Evolutionary conservation across 1,140 invertebrate species (phyloP), one percentile per base, ranked within the genome.

Genomic region (Drosophila willistoni): DNA sequence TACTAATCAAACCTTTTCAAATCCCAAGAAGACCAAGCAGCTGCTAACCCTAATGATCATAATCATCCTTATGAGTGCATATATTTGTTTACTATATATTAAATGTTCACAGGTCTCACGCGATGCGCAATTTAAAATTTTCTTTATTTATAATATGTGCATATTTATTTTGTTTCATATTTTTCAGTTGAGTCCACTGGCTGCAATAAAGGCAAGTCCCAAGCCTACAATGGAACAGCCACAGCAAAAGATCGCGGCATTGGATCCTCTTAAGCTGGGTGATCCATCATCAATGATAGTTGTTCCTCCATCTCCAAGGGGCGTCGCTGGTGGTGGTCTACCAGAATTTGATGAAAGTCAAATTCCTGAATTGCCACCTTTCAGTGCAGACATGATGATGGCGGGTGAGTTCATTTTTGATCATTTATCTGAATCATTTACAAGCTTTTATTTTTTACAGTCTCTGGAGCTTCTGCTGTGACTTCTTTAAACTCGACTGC

Each of bases 321-420:
- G 44, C 0, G 17, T 19, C 17, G 10, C 9, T 10, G 42, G 36
- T 2, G 22, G 67, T 1, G 84, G 82, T 22, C 57, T 86, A 19
- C 82, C 82, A 22, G 82, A 89, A 25, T 86, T 83, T 25, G 83
- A 86, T 59, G 83, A 86, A 39, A 39, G 68, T 10, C 65, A 86
- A 51, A 86, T 86, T 14, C 83, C 83, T 5, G 83, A 83, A 56
- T 22, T 86, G 14, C 59, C 79, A 14, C 51, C 79, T 7, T 67
- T 82, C 7, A 70, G n/a, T 41, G 47, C 25, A 25, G 73, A 89
- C 33, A 72, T 83, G 33, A 68, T 51, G 36, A 68, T 51, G 36
- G 68, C 89, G 36, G 66, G 84, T 89, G 25, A 80, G 69, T 51
- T 7, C 6, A 44, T 17, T 13, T 5, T 36, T 0, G 17, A 0